Percentiles rank a stretch among this genome's conserved stretches.
Evolutionary conservation across 2,113 vertebrate species (phyloP).

Genomic region (Ardeotis arabs): DNA sequence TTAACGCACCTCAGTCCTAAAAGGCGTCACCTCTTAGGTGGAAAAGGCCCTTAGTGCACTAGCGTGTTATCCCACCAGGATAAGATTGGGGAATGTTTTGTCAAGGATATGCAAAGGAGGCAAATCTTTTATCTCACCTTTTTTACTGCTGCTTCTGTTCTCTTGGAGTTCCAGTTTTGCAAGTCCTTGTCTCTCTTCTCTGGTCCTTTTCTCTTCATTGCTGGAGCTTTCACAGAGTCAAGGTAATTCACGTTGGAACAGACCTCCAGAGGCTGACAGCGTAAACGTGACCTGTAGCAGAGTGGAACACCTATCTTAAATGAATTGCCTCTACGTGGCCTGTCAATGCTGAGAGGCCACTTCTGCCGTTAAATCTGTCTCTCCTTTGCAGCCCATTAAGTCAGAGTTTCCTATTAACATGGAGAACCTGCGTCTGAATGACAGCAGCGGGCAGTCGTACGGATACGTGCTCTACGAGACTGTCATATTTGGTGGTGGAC

Average conservation of each 20-base stretch:
- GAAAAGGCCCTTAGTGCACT: neutral
- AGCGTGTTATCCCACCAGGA: neutral
- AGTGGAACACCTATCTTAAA: neutral
- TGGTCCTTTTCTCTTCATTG: neutral
- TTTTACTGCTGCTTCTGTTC: neutral
- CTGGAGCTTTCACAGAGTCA: neutral
- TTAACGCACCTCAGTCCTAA: neutral
- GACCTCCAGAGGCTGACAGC: neutral
- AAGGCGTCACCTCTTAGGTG: neutral
- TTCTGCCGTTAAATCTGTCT: fast-evolving
- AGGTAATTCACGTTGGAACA: neutral
- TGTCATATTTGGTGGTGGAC: constrained; percentile 80
- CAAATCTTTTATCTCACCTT: neutral
- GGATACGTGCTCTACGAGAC: constrained; percentile 94
- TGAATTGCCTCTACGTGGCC: neutral
- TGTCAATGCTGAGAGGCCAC: neutral
- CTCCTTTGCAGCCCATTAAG: constrained; percentile 78
- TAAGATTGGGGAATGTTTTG: neutral
- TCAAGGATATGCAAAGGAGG: neutral
- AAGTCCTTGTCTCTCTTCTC: neutral
- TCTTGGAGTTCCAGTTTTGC: neutral
- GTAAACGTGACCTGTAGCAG: neutral
- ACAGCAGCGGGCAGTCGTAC: constrained; percentile 85
- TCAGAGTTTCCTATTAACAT: constrained; percentile 85
- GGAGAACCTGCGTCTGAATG: constrained; percentile 89